phyloP scores from a whole-genome alignment of 1,140 invertebrate genomes.

The Stenopsyche tienmushanensis region DNA sequence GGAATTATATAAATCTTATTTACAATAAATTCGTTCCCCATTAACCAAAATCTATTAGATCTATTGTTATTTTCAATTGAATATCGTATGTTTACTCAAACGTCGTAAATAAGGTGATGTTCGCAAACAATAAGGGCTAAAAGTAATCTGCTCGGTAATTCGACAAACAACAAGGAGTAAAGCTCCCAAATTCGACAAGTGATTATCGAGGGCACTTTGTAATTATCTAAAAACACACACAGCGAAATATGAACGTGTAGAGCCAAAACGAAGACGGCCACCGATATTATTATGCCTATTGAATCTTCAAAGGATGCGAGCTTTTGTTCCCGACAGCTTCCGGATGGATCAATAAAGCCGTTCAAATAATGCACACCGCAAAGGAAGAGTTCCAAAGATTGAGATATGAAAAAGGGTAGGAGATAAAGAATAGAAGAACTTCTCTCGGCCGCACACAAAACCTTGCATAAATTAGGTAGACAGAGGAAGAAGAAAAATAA shows the following conservation, averaged over 20 bases:
- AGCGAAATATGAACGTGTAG: not conserved
- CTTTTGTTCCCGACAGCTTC: slow-evolving; percentile 25
- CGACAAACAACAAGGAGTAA: no score
- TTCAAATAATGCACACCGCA: slow-evolving; percentile 26
- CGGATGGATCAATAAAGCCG: slow-evolving; percentile 20
- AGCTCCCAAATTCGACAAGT: no score
- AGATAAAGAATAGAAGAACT: slow-evolving; percentile 17
- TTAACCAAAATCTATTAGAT: no score
- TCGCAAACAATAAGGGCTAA: not conserved
- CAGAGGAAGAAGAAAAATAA: slow-evolving; percentile 10
- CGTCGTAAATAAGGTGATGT: not conserved
- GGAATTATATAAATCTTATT: no score
- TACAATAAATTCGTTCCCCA: no score
- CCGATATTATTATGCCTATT: slow-evolving; percentile 18
- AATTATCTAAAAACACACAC: no score
- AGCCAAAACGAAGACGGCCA: not conserved
- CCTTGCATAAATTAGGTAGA: slow-evolving; percentile 8
- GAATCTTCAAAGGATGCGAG: slow-evolving; percentile 5
- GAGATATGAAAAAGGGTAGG: slow-evolving; percentile 16
- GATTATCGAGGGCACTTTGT: no score
- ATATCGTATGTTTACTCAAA: not conserved
- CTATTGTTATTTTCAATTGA: no score
- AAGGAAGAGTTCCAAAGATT: slow-evolving; percentile 21
- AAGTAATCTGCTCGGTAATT: no score
- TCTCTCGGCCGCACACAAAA: slow-evolving; percentile 6